Conservation (phyloP, 2,888 invertebrate genomes). For the Dynastes maya region DNA sequence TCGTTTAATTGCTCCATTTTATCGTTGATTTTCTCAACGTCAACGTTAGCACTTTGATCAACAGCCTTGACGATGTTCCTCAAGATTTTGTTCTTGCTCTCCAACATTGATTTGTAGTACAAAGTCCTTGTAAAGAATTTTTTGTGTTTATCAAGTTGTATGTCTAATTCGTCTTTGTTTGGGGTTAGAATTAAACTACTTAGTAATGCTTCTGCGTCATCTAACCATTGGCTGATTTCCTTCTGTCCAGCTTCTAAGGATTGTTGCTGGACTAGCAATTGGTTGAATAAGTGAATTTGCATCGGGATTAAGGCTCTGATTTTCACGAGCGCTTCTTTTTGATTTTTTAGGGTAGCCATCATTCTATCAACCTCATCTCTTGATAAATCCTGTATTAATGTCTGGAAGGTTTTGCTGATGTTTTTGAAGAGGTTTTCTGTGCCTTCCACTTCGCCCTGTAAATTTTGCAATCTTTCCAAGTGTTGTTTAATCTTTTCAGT, state of each 20-base stretch:
- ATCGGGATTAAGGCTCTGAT: slow-evolving; percentile 88
- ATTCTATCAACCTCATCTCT: slow-evolving; percentile 93
- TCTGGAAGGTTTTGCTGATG: slow-evolving; percentile 93
- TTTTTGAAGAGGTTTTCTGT: slow-evolving; percentile 92
- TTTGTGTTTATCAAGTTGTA: slow-evolving; percentile 86
- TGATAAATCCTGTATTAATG: slow-evolving; percentile 89
- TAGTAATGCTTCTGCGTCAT: slow-evolving; percentile 85
- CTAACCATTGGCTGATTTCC: slow-evolving; percentile 90
- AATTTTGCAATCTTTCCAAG: slow-evolving; percentile 82
- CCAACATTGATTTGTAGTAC: slow-evolving; percentile 94
- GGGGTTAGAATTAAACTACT: slow-evolving; percentile 74
- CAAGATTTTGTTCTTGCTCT: slow-evolving; percentile 95
- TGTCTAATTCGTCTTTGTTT: slow-evolving; percentile 82
- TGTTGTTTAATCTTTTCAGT: slow-evolving; percentile 87
- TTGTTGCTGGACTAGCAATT: slow-evolving; percentile 90
- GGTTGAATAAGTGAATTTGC: slow-evolving; percentile 87
- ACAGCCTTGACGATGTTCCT: slow-evolving; percentile 88
- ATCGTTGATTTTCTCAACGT: slow-evolving; percentile 80
- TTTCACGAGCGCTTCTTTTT: slow-evolving; percentile 90
- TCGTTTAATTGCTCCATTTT: slow-evolving; percentile 88
- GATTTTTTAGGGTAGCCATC: slow-evolving; percentile 89
- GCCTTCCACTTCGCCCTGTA: slow-evolving; percentile 87
- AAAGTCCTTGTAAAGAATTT: slow-evolving; percentile 90
- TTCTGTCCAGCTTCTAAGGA: slow-evolving; percentile 89
- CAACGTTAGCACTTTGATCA: slow-evolving; percentile 82